Base-by-base conservation (phyloP, 2,113 vertebrate genomes). In the Tamias sibiricus region DNA sequence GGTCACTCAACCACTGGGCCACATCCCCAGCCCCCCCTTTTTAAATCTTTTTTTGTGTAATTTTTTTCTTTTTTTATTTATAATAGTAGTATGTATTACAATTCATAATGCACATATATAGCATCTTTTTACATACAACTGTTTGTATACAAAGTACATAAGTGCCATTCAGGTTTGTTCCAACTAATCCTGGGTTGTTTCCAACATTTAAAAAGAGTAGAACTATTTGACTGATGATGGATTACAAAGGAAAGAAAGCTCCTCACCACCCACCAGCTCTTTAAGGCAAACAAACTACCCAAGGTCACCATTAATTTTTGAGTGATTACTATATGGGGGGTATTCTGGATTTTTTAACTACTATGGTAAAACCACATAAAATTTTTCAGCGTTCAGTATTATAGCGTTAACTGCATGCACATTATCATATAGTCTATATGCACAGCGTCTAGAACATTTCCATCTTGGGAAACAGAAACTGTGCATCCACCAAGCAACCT, bases 231-330 rank as follows among this genome's bases (percentile, higher is more conserved):
- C 68, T 77, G 82, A 81, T 81, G 83, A 69, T 7, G 22, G 87
- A 42, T 86, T 74, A 57, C 30, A 83, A 87, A 87, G 54, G 40
- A 87, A 91, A 68, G 71, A 87, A 83, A 93, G 35, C 28, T 62
- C 68, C 44, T 77, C 3, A 35, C 32, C 47, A 62, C 40, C 22
- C n/a, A 22, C 54, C 16, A 40, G 13, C 28, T 85, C 93, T 87
- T 95, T 64, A 66, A 83, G 54, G 24, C 90, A 96, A 79, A 94
- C 64, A 80, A 94, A 96, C 66, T 87, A 76, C 64, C 44, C 69
- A 94, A 20, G 40, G 69, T 77, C 84, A 79, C 52, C 13, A 71
- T 5, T 24, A 69, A 52, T n/a, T 52, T 94, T 92, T 80, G 49
- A 76, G 26, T 64, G 35, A 76, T 84, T 88, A 32, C 11, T 66